Evolutionary conservation across 2,797 vertebrate genomes (phyloP), one percentile per base, ranked within the genome.

Genomic region (Aldrovandia affinis): DNA sequence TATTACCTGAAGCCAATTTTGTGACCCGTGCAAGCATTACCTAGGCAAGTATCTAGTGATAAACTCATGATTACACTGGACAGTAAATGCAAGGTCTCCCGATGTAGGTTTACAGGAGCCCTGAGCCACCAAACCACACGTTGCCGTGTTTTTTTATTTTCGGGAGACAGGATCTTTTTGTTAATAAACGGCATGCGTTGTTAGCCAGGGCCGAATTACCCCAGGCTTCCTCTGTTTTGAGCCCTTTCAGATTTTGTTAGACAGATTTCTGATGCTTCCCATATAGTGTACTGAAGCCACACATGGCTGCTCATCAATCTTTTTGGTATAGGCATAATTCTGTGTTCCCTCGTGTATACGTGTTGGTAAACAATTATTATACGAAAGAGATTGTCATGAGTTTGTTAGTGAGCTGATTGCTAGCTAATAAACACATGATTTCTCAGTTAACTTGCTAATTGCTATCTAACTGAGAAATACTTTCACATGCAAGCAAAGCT

Each of bases 1-100:
- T 2, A 39, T 70, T 36, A 70, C 33, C 65, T 33, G 65, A 70
- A 70, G 33, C 65, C 33, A 39, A 30, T 70, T 70, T 70, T 20
- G 33, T 70, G 0, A 30, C 88, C 91, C 91, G 36, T 70, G 30
- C 91, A 88, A 75, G 88, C 90, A 90, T 94, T 94, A 96, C 95
- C 95, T 95, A 93, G 47, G 83, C 88, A 92, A 90, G 93, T 93
- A 93, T 94, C 93, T 92, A 92, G 90, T 93, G 94, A 95, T 94
- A 92, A 92, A 91, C 91, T 88, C 81, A 91, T 95, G 95, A 95
- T 95, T 94, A 92, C 87, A 87, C 90, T 94, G 91, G 92, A 94
- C 94, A 87, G 89, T 87, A 95, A 92, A 95, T 92, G 94, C 91
- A 91, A 91, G 89, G 90, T 90, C 90, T 89, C 92, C 94, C 79